Evolutionary conservation across 2,113 vertebrate species (phyloP).

Genomic region (Pedionomus torquatus): DNA sequence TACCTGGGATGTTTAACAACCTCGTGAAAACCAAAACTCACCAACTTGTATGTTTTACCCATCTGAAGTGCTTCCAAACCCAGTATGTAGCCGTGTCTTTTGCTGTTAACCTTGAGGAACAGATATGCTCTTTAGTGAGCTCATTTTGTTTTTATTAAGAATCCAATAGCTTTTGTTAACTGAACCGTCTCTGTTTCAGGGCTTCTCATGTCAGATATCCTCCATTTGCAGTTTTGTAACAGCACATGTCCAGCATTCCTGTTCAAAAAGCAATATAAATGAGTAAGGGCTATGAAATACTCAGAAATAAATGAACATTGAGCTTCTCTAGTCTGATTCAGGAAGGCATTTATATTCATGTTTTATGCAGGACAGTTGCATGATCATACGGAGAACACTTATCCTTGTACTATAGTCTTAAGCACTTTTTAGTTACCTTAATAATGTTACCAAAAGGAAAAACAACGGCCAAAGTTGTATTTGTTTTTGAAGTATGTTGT

Average conservation of each 20-base stretch:
- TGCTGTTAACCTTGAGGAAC: neutral
- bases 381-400: neutral
- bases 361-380: neutral
- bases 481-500: neutral
- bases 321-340: neutral
- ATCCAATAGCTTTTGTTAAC: neutral
- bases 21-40: neutral
- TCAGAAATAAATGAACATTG: neutral
- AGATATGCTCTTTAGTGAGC: neutral
- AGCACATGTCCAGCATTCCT: neutral
- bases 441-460: neutral
- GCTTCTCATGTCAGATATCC: neutral
- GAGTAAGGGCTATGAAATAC: neutral
- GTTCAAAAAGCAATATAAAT: neutral
- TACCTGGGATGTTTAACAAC: neutral
- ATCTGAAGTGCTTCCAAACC: neutral
- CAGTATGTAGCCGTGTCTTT: neutral
- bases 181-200: neutral
- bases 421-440: neutral
- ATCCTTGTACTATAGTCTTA: neutral
- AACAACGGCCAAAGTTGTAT: neutral
- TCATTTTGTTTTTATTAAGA: neutral
- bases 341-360: neutral
- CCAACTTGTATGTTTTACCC: neutral
- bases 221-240: neutral